A percentile compares a stretch with the other conserved stretches of the same genome.
phyloP scores from a whole-genome alignment of 2,113 vertebrate species.

The Urocitellus parryii region DNA sequence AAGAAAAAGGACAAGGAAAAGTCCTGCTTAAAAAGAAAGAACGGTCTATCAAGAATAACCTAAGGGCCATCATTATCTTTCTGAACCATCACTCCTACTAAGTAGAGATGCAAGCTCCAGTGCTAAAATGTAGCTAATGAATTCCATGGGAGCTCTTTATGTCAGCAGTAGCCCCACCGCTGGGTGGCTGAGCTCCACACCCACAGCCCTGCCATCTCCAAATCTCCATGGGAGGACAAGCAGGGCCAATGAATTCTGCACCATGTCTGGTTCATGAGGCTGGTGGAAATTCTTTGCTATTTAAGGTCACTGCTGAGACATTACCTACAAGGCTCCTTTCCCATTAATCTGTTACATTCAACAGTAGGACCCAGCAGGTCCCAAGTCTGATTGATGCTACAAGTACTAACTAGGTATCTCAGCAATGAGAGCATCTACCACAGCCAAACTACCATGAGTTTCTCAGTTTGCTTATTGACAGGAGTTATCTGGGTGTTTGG shows the following conservation, averaged over 20 bases:
- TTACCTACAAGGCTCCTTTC: conserved; percentile 48
- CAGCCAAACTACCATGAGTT: neutral
- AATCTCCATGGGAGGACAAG: conserved; percentile 24
- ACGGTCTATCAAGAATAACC: conserved; percentile 1
- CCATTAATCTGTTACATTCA: conserved; percentile 72
- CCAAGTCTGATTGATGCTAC: neutral
- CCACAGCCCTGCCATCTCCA: conserved; percentile 42
- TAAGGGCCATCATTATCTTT: conserved; percentile 46
- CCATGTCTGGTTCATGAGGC: conserved; percentile 68
- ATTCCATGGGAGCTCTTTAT: conserved; percentile 60
- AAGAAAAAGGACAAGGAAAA: conserved; percentile 21
- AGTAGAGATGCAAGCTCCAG: neutral
- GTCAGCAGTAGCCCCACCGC: conserved; percentile 40
- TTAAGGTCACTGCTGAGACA: conserved; percentile 78
- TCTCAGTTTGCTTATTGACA: neutral
- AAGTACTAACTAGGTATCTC: neutral
- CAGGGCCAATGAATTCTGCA: conserved; percentile 69
- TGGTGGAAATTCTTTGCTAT: conserved; percentile 69
- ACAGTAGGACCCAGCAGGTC: conserved; percentile 41
- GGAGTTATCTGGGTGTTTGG: conserved; percentile 23
- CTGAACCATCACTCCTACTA: neutral
- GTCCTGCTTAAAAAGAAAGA: conserved; percentile 58
- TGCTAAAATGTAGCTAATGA: conserved; percentile 5
- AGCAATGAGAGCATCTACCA: neutral
- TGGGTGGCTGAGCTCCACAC: conserved; percentile 35